phyloP scores from a whole-genome alignment of 1,140 invertebrate species.

The Cecropterus lyciades region DNA sequence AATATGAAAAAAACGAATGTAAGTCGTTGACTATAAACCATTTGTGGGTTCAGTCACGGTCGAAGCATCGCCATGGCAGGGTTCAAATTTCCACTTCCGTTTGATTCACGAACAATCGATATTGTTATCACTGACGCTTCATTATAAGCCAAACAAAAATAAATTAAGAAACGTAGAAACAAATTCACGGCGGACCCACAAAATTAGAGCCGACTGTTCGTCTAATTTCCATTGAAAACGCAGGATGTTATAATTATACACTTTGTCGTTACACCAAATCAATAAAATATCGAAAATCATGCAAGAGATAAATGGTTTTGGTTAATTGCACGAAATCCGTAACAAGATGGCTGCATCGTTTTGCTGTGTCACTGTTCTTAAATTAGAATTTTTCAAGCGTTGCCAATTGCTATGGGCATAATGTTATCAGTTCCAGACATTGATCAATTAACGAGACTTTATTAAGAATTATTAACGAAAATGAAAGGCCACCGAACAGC shows the following conservation, averaged over 20 bases:
- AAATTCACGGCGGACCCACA: conserved; percentile 20
- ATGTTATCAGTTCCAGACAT: conserved; percentile 67
- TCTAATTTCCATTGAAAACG: conserved; percentile 31
- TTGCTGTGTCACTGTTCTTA: conserved; percentile 69
- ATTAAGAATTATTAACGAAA: conserved; percentile 27
- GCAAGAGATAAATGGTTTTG: conserved; percentile 70
- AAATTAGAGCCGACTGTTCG: conserved; percentile 20
- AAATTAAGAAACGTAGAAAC: conserved; percentile 52
- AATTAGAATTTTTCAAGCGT: conserved; percentile 72
- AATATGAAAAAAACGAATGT: conserved; percentile 36
- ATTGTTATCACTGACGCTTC: conserved; percentile 67
- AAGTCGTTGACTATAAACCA: conserved; percentile 41
- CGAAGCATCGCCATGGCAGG: conserved; percentile 57
- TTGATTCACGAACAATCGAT: conserved; percentile 68
- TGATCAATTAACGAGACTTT: conserved; percentile 51
- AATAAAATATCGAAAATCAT: conserved; percentile 67
- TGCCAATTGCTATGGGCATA: conserved; percentile 67
- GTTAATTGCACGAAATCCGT: conserved; percentile 76
- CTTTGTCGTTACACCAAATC: conserved; percentile 20
- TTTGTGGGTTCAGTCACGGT: conserved; percentile 73
- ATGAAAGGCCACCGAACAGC: background rate
- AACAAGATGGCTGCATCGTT: conserved; percentile 56
- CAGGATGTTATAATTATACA: conserved; percentile 38
- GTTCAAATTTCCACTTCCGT: conserved; percentile 74
- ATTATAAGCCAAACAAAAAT: conserved; percentile 67